These are phyloP conservation scores for Heliconius hermathena DNA, from an alignment of 1,140 invertebrate species.

Conservation along the genomic window DNA sequence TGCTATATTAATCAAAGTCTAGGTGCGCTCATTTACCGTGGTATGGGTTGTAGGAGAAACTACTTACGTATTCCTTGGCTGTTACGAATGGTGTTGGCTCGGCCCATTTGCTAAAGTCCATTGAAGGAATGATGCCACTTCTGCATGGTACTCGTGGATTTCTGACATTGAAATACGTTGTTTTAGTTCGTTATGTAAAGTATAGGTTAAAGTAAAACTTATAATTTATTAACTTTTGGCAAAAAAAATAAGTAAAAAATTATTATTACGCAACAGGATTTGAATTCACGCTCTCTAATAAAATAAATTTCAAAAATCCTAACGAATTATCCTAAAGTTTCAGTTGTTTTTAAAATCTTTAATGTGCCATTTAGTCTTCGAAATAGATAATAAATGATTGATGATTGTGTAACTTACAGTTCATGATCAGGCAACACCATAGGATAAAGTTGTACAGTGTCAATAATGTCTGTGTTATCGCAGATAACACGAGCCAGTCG, in stretches of 20 bases:
- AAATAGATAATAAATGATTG: neutral
- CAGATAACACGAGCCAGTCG: constrained; percentile 95
- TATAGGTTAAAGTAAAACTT: too few relatives aligned
- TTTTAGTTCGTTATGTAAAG: neutral
- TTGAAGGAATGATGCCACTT: constrained; percentile 91
- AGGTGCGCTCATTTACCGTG: constrained; percentile 79
- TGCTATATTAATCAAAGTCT: constrained; percentile 37
- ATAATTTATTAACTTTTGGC: too few relatives aligned
- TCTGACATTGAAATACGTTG: constrained; percentile 72
- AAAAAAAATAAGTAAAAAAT: too few relatives aligned
- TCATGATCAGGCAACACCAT: constrained; percentile 96
- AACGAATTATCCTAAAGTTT: neutral
- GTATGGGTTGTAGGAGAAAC: constrained; percentile 82
- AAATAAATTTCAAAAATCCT: too few relatives aligned
- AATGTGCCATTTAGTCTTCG: too few relatives aligned
- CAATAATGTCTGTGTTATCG: constrained; percentile 96
- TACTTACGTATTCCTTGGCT: constrained; percentile 85
- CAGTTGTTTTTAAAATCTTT: neutral
- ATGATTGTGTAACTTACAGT: constrained; percentile 86
- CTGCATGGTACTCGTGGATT: constrained; percentile 95
- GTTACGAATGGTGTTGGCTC: constrained; percentile 82
- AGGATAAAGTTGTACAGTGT: constrained; percentile 96
- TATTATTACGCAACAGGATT: too few relatives aligned
- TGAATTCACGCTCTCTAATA: too few relatives aligned
- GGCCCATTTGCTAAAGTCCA: constrained; percentile 94